Conservation (phyloP, 2,888 invertebrate genomes). For the Caenorhabditis sulstoni region DNA sequence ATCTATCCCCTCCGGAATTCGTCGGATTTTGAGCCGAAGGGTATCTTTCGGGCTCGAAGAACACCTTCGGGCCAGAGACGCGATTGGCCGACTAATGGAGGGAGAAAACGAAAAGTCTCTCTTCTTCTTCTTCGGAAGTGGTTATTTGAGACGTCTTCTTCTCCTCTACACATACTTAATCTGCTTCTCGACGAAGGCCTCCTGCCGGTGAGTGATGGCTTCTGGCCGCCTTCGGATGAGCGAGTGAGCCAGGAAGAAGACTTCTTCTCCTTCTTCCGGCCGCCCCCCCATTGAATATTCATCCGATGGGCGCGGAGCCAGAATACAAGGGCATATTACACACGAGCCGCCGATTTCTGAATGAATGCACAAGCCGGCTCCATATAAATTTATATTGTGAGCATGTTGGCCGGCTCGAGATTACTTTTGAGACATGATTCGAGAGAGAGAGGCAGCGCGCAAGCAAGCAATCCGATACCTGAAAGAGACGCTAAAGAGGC, state of each 20-base stretch:
- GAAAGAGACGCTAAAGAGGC: slow-evolving; percentile 5
- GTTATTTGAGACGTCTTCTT: slow-evolving; percentile 21
- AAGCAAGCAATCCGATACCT: slow-evolving; percentile 4
- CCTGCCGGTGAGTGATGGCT: slow-evolving; percentile 18
- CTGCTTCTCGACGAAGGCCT: too few species aligned
- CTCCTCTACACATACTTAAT: too few species aligned
- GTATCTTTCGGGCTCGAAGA: not conserved
- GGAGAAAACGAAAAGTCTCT: not conserved
- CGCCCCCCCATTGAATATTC: slow-evolving; percentile 9
- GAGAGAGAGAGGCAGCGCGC: not conserved
- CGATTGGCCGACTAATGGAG: not conserved
- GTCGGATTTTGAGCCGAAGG: not conserved
- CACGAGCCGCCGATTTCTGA: not conserved
- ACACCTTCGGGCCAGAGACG: not conserved
- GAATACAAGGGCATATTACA: slow-evolving; percentile 7
- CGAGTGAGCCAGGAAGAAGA: not conserved
- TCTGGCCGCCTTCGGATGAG: not conserved
- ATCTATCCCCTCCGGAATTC: slow-evolving; percentile 12
- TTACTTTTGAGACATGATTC: not conserved
- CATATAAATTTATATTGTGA: not conserved
- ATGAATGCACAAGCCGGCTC: not conserved
- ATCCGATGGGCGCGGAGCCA: not conserved
- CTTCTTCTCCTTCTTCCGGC: not conserved
- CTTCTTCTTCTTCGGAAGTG: too few species aligned
- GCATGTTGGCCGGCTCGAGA: not conserved